Percentiles rank a stretch among this genome's conserved stretches.
Conservation (phyloP, 2,797 vertebrate species). For the Sebastes minor region DNA sequence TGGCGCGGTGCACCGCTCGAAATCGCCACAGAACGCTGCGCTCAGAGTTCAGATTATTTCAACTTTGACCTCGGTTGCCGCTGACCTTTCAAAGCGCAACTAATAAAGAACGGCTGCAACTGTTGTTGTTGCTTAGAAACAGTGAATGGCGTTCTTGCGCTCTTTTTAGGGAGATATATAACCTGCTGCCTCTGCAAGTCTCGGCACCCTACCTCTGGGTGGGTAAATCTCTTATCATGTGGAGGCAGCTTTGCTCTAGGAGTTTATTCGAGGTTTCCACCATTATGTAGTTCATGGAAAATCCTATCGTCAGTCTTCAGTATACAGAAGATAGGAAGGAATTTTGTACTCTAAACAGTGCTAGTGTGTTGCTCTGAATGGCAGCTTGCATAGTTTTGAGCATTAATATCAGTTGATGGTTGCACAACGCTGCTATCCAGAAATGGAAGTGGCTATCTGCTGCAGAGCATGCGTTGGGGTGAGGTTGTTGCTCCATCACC, state of each 20-base stretch:
- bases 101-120: too few species aligned
- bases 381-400: constrained; percentile 8
- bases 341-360: constrained; percentile 1
- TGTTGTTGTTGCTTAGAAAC: too few species aligned
- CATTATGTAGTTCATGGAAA: background rate
- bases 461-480: background rate
- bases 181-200: too few species aligned
- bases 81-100: too few species aligned
- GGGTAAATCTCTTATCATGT: too few species aligned
- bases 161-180: too few species aligned
- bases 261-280: background rate
- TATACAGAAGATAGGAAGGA: constrained; percentile 33
- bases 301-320: background rate
- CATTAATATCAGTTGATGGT: constrained; percentile 39
- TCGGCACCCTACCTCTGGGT: too few species aligned
- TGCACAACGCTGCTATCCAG: constrained; percentile 49
- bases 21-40: too few species aligned
- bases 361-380: background rate
- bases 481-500: constrained; percentile 21
- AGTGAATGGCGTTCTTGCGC: too few species aligned
- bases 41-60: too few species aligned
- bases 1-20: too few species aligned
- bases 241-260: background rate
- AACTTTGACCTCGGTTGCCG: too few species aligned
- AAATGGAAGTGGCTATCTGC: constrained; percentile 12